Conservation (phyloP, 2,113 vertebrate species). For the Ramphastos sulfuratus region DNA sequence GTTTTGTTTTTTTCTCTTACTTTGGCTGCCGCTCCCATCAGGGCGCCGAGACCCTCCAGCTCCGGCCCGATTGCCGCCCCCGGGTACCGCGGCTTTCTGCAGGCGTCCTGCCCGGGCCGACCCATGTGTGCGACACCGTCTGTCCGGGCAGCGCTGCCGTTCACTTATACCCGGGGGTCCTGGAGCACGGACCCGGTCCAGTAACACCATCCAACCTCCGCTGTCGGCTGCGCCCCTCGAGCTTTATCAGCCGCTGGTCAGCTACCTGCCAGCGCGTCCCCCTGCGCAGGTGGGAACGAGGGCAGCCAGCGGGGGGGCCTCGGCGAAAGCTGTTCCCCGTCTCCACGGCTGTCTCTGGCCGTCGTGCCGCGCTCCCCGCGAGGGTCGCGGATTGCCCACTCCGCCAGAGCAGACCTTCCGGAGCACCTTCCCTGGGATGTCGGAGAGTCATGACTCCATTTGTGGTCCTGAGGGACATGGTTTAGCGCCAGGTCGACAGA, state of each 20-base stretch:
- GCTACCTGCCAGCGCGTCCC: background rate
- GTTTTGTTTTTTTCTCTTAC: no score
- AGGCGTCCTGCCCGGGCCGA: fast-evolving
- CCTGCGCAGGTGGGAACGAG: no score
- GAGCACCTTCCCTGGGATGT: background rate
- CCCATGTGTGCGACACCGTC: background rate
- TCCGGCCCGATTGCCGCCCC: background rate
- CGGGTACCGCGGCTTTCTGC: background rate
- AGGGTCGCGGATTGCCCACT: background rate
- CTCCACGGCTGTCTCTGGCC: no score
- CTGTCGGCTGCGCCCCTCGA: background rate
- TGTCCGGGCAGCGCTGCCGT: no score
- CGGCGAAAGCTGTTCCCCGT: no score
- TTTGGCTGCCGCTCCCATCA: no score
- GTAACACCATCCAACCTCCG: background rate
- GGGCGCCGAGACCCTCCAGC: fast-evolving
- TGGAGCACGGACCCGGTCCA: background rate
- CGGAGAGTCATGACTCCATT: no score
- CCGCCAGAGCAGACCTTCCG: no score
- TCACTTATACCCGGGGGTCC: fast-evolving
- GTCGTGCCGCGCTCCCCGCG: background rate
- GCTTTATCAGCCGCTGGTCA: background rate
- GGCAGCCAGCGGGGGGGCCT: no score
- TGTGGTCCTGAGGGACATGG: no score
- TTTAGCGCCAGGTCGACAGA: no score